Evolutionary conservation across 2,797 vertebrate genomes (phyloP), one percentile per base, ranked within the genome.

Genomic region (Euthynnus affinis): DNA sequence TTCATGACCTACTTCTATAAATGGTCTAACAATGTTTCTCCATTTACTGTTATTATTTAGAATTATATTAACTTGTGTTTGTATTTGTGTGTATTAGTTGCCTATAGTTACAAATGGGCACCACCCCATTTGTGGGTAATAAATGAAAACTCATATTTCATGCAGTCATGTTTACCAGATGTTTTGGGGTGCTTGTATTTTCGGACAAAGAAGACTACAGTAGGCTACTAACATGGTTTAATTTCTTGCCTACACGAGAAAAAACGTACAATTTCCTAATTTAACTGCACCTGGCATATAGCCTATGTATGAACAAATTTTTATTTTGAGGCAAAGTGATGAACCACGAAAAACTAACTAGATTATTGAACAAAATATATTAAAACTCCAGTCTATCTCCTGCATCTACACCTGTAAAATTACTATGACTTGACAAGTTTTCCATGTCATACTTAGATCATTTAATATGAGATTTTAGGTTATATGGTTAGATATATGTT

Each of bases 1-100:
- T 67, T 72, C 53, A 42, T 60, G 72, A 77, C 64, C 79, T 67
- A 84, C 64, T 78, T 85, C 59, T 52, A 10, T 6, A 23, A 46
- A 66, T 64, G 4, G 40, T 64, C 4, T 40, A 17, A 13, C 12
- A 48, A 23, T 48, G 18, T n/a, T 22, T 51, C 46, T 32, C 9
- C 18, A 6, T 55, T 57, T 57, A 13, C 13, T 72, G 7, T 48
- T 2, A 9, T 17, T 37, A 2, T 69, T 40, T 20, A 20, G 27
- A 17, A 40, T 60, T 42, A 22, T 27, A 44, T 29, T 8, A 51
- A 44, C 8, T 6, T 6, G 22, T 48, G 13, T 5, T 49, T 22
- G 12, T 6, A 40, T 4, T 9, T 1, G 40, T 17, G 10, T 25
- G 22, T 42, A 57, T 53, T 29, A 46, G 42, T 17, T 70, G 18